Evolutionary conservation across 2,113 vertebrate genomes (phyloP).

Genomic region (Zeus faber): DNA sequence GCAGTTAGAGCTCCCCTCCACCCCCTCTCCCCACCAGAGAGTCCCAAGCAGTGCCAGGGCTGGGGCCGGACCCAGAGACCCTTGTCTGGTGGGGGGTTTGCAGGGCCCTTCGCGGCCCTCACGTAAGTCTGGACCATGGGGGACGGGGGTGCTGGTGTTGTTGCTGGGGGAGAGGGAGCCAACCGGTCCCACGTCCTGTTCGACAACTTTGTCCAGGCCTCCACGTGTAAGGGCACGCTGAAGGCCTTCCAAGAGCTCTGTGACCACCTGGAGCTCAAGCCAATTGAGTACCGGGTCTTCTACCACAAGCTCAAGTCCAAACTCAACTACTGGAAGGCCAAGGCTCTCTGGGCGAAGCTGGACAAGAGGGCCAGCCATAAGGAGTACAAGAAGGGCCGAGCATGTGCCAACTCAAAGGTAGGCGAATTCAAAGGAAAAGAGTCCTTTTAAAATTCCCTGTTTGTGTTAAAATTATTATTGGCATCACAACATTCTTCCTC

Average conservation of each 20-base stretch:
- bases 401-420: conserved; percentile 91
- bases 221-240: conserved; percentile 93
- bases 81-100: conserved; percentile 47
- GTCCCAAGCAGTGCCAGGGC: conserved; percentile 25
- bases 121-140: conserved; percentile 68
- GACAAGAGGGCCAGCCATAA: conserved; percentile 94
- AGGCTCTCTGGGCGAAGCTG: conserved; percentile 95
- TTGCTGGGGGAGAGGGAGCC: conserved; percentile 67
- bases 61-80: conserved; percentile 60
- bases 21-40: conserved; percentile 21
- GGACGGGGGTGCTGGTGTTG: conserved; percentile 57
- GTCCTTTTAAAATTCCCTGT: too few relatives aligned
- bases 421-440: too few relatives aligned
- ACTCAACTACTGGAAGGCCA: conserved; percentile 99
- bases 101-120: conserved; percentile 48
- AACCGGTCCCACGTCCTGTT: conserved; percentile 88
- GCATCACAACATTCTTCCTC: neutral
- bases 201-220: conserved; percentile 92
- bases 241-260: conserved; percentile 97
- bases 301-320: conserved; percentile 98
- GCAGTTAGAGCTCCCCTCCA: conserved; percentile 48
- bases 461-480: too few relatives aligned
- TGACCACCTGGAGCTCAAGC: conserved; percentile 88
- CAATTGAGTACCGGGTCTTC: conserved; percentile 89
- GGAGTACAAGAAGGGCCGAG: conserved; percentile 96